Conservation (phyloP, 2,888 invertebrate genomes). For the Margaritifera margaritifera region DNA sequence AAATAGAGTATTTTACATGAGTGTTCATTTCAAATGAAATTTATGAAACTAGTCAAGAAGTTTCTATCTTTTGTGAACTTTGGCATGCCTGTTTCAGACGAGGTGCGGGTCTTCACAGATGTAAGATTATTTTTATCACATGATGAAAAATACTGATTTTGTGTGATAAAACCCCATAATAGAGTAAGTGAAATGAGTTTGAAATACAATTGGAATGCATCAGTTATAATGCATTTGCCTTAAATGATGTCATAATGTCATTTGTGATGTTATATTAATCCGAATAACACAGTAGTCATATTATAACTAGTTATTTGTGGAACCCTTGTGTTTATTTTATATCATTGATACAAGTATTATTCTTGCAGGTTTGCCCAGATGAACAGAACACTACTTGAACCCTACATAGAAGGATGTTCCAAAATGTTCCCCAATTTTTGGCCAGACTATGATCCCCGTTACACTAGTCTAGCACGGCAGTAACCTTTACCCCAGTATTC, state of each 20-base stretch:
- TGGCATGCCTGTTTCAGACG: neutral
- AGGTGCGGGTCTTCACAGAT: neutral
- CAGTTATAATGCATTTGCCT: too few relatives aligned
- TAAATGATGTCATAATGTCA: neutral
- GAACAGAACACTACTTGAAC: slow-evolving; percentile 66
- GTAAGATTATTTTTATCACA: neutral
- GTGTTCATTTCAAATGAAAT: too few relatives aligned
- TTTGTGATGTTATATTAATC: neutral
- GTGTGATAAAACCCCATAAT: too few relatives aligned
- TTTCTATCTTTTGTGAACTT: too few relatives aligned
- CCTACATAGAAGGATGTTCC: slow-evolving; percentile 63
- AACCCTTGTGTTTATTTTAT: slow-evolving; percentile 1
- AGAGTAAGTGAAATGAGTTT: too few relatives aligned
- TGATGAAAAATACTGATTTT: too few relatives aligned
- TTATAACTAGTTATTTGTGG: neutral
- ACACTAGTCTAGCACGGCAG: slow-evolving; percentile 40
- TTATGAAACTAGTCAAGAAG: too few relatives aligned
- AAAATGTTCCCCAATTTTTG: slow-evolving; percentile 59
- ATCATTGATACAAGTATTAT: neutral
- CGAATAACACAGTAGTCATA: neutral
- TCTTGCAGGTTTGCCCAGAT: slow-evolving; percentile 62
- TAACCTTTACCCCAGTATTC: too few relatives aligned
- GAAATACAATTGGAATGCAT: too few relatives aligned
- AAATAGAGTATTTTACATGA: too few relatives aligned
- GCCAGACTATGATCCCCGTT: slow-evolving; percentile 65